A percentile compares a stretch with the other conserved stretches of the same genome.
phyloP scores from a whole-genome alignment of 1,140 invertebrate species.

The Periplaneta americana region DNA sequence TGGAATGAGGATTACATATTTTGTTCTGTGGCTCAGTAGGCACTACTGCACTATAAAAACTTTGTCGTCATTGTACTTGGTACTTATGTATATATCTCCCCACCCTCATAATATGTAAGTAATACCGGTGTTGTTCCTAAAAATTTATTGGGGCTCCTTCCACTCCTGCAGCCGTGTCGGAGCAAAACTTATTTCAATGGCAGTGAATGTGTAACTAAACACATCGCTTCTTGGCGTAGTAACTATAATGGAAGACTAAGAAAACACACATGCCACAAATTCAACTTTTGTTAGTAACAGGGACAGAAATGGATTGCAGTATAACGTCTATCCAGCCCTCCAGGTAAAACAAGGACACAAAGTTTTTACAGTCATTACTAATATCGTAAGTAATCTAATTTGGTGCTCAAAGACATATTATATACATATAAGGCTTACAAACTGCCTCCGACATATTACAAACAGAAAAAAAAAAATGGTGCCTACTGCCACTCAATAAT shows the following conservation, averaged over 20 bases:
- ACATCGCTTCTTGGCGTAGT: not conserved
- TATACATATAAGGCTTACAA: not conserved
- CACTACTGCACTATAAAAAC: not conserved
- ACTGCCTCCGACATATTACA: not conserved
- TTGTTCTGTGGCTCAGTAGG: not conserved
- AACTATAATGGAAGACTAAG: slow-evolving; percentile 4
- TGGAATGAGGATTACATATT: no score
- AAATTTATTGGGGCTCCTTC: not conserved
- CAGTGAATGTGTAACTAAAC: slow-evolving; percentile 3
- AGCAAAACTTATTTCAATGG: not conserved
- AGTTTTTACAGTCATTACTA: not conserved
- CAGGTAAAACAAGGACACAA: not conserved
- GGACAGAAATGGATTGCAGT: not conserved
- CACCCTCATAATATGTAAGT: not conserved
- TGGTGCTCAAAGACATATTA: not conserved
- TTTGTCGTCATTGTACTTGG: not conserved
- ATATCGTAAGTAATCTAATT: not conserved
- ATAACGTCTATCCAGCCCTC: not conserved
- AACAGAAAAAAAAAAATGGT: not conserved
- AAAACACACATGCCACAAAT: slow-evolving; percentile 7
- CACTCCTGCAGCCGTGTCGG: not conserved
- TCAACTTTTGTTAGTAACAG: not conserved
- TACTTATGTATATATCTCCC: not conserved
- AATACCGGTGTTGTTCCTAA: not conserved
- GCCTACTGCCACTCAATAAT: slow-evolving; percentile 12